phyloP scores from a whole-genome alignment of 2,797 vertebrate species.

The Rallus crepitans region DNA sequence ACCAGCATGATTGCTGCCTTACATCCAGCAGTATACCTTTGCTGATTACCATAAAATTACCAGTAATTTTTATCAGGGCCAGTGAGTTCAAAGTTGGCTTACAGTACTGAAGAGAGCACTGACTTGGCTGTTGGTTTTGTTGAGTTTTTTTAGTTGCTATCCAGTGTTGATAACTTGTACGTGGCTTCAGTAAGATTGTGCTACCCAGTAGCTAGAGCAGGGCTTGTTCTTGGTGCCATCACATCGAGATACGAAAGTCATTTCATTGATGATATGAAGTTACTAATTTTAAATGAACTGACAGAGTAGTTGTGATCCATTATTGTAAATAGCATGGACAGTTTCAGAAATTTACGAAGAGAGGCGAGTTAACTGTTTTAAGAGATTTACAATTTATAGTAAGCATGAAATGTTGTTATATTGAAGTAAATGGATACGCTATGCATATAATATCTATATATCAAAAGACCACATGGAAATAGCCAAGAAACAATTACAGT shows the following conservation, averaged over 20 bases:
- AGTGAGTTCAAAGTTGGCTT: background rate
- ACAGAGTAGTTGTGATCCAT: background rate
- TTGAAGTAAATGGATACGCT: background rate
- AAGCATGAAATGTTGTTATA: background rate
- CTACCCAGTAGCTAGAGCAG: background rate
- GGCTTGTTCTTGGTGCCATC: background rate
- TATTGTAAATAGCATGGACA: background rate
- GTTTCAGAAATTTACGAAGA: slow-evolving; percentile 15
- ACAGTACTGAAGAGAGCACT: background rate
- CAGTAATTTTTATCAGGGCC: background rate
- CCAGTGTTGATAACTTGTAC: background rate
- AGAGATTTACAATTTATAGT: background rate
- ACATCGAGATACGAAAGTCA: background rate
- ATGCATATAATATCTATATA: background rate
- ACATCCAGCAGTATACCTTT: background rate
- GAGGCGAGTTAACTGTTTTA: background rate
- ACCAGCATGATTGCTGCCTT: background rate
- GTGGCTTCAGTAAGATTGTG: slow-evolving; percentile 14
- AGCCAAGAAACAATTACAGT: background rate
- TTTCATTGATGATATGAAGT: background rate
- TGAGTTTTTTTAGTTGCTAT: background rate
- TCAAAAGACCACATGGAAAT: background rate
- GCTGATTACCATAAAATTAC: slow-evolving; percentile 1
- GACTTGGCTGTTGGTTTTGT: background rate
- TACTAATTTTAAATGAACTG: slow-evolving; percentile 20